Evolutionary conservation across 2,113 vertebrate species (phyloP).

Genomic region (Phyllostomus hastatus): DNA sequence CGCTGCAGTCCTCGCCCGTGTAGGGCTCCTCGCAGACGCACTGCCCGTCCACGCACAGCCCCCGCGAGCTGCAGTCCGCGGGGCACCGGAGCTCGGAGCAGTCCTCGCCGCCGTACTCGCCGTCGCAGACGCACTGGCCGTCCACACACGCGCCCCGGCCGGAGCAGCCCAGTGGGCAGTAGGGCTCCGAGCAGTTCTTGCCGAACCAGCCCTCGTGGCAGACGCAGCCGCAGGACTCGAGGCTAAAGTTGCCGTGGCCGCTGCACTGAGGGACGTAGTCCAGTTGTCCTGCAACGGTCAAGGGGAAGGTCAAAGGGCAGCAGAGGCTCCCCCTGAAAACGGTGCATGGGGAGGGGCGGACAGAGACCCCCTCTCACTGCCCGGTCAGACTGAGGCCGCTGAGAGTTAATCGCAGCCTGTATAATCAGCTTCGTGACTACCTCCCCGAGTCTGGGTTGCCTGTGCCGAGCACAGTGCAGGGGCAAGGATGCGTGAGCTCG

Average conservation of each 20-base stretch:
- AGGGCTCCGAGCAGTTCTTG: slow-evolving; percentile 94
- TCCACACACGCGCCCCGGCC: slow-evolving; percentile 92
- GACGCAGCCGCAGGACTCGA: slow-evolving; percentile 93
- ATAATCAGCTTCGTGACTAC: neutral
- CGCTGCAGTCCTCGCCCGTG: slow-evolving; percentile 90
- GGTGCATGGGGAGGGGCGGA: neutral
- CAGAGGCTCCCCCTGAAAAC: neutral
- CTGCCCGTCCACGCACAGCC: slow-evolving; percentile 94
- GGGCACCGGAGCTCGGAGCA: slow-evolving; percentile 93
- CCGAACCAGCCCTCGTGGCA: slow-evolving; percentile 95
- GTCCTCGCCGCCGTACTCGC: slow-evolving; percentile 91
- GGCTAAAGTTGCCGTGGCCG: slow-evolving; percentile 94
- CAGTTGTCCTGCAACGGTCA: slow-evolving; percentile 86
- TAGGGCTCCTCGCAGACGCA: slow-evolving; percentile 95
- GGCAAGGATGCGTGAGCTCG: neutral
- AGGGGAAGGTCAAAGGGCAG: slow-evolving; percentile 61
- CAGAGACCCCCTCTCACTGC: neutral
- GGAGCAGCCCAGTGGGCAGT: slow-evolving; percentile 92
- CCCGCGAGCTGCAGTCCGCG: slow-evolving; percentile 89
- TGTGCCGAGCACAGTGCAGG: neutral
- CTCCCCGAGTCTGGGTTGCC: neutral
- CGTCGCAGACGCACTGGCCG: slow-evolving; percentile 94
- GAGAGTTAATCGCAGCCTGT: neutral
- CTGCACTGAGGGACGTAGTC: slow-evolving; percentile 93
- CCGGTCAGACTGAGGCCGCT: neutral